phyloP scores from a whole-genome alignment of 2,888 invertebrate species.

The Alloscopus bannaensis region DNA sequence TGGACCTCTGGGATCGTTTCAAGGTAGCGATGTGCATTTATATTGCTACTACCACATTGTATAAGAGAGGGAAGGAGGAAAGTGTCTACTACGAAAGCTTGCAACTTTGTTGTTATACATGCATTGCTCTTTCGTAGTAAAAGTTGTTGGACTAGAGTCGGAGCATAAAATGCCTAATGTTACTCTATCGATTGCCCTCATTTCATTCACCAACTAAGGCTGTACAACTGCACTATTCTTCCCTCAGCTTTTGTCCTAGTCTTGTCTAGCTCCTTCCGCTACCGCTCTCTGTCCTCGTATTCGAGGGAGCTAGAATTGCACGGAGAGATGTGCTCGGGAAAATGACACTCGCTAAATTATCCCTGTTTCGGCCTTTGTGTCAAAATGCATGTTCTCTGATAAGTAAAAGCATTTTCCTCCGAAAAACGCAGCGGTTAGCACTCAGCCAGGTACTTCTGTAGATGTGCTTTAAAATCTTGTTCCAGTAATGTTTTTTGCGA shows the following conservation, averaged over 20 bases:
- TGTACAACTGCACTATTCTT: no score
- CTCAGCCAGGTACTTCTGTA: no score
- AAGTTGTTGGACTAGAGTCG: constrained; percentile 39
- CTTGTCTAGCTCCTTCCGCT: no score
- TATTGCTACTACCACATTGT: constrained; percentile 10
- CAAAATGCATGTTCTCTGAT: no score
- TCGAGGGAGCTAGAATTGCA: no score
- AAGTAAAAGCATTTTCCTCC: no score
- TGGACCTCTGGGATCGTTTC: constrained; percentile 56
- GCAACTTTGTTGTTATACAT: constrained; percentile 22
- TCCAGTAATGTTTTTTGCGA: no score
- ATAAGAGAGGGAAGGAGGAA: neutral
- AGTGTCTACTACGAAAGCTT: neutral
- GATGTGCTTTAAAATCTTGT: no score
- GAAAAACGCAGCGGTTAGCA: no score
- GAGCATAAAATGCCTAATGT: constrained; percentile 58
- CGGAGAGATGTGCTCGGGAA: neutral
- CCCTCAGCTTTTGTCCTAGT: neutral
- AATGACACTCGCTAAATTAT: neutral
- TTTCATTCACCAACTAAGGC: constrained; percentile 67
- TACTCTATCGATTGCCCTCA: constrained; percentile 68
- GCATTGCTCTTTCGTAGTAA: constrained; percentile 41
- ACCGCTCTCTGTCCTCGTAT: no score
- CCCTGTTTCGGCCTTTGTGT: neutral
- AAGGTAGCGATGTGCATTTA: constrained; percentile 53